phyloP scores from a whole-genome alignment of 2,797 vertebrate species.

The Australoheros facetus region DNA sequence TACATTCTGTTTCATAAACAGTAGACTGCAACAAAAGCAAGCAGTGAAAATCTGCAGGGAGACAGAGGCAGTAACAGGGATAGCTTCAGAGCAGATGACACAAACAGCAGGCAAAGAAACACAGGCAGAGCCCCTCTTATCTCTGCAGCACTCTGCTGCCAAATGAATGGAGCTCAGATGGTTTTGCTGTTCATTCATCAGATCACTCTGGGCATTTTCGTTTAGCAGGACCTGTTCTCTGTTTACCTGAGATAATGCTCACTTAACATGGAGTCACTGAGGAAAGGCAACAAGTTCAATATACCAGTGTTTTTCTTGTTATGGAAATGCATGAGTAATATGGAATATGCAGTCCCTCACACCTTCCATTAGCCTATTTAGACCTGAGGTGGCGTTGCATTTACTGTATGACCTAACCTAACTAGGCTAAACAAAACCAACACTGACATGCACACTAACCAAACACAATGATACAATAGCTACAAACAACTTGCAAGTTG shows the following conservation, averaged over 20 bases:
- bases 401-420: constrained; percentile 50
- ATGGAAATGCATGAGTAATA: not conserved
- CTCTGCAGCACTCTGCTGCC: constrained; percentile 35
- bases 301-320: constrained; percentile 7
- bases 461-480: constrained; percentile 73
- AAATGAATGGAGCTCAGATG: constrained; percentile 37
- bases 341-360: constrained; percentile 2
- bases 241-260: constrained; percentile 20
- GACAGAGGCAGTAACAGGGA: constrained; percentile 39
- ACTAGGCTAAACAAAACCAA: constrained; percentile 60
- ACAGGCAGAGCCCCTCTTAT: constrained; percentile 44
- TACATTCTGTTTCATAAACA: constrained; percentile 4
- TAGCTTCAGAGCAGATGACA: constrained; percentile 68
- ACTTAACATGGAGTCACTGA: not conserved
- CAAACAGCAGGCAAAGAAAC: constrained; percentile 51
- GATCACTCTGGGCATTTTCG: constrained; percentile 47
- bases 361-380: constrained; percentile 37
- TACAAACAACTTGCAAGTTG: constrained; percentile 49
- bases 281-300: not conserved
- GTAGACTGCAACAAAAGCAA: constrained; percentile 1
- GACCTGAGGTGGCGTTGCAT: constrained; percentile 50
- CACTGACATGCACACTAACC: constrained; percentile 62
- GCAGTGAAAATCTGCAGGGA: constrained; percentile 29
- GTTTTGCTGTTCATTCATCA: constrained; percentile 53
- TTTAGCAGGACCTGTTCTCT: constrained; percentile 40